Percentiles rank a stretch among this genome's conserved stretches.
Conservation (phyloP, 2,113 vertebrate species). For the Gymnarchus niloticus region DNA sequence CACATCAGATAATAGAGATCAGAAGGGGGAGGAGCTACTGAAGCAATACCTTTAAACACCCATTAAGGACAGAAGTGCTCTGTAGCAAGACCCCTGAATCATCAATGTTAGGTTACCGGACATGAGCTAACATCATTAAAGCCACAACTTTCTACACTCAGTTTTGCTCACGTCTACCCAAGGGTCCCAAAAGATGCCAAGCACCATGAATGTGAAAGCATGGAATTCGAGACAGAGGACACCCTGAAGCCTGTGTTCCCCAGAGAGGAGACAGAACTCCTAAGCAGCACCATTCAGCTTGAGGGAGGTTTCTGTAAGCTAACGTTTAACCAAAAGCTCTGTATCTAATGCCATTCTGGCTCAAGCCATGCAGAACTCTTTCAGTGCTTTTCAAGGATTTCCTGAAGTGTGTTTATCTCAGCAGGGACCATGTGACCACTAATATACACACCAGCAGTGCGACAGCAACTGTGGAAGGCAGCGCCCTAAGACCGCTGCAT, state of each 20-base stretch:
- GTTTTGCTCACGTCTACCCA: slow-evolving; percentile 28
- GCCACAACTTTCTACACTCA: background rate
- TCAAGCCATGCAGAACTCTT: background rate
- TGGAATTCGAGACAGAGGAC: background rate
- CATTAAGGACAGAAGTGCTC: slow-evolving; percentile 30
- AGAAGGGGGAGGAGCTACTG: slow-evolving; percentile 32
- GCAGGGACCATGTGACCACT: background rate
- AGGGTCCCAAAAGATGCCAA: background rate
- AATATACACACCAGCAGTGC: background rate
- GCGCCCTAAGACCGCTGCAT: background rate
- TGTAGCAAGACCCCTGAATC: slow-evolving; percentile 31
- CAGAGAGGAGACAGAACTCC: background rate
- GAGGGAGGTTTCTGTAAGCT: background rate
- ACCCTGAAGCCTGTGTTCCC: background rate
- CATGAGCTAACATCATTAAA: slow-evolving; percentile 7
- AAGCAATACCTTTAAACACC: slow-evolving; percentile 39
- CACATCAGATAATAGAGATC: slow-evolving; percentile 41
- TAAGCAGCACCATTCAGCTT: background rate
- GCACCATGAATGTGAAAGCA: background rate
- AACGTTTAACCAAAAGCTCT: background rate
- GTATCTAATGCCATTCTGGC: background rate
- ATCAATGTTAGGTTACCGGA: slow-evolving; percentile 25
- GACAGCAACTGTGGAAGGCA: background rate
- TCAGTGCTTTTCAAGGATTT: background rate
- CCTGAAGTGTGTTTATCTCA: background rate